Percentiles rank a stretch among this genome's conserved stretches.
Evolutionary conservation across 2,888 invertebrate genomes (phyloP).

Genomic region (Acrocyrtus sp.): DNA sequence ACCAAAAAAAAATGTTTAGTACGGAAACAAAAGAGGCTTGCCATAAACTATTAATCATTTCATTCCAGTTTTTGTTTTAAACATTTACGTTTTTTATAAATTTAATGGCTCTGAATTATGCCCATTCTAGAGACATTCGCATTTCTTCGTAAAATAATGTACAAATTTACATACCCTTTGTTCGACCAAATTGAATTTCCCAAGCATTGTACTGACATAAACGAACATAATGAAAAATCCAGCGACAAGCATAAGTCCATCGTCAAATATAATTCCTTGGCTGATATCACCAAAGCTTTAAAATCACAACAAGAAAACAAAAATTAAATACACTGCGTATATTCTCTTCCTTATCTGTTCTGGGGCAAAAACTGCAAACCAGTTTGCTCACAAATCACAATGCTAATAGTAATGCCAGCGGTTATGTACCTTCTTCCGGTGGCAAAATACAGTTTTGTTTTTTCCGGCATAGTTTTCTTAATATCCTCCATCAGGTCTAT

Average conservation of each 20-base stretch:
- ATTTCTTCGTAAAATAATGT: not conserved
- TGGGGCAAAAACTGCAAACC: too few species aligned
- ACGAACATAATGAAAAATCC: conserved; percentile 79
- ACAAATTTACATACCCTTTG: conserved; percentile 70
- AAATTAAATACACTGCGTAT: not conserved
- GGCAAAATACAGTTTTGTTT: conserved; percentile 70
- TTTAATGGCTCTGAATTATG: too few species aligned
- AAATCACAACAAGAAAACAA: not conserved
- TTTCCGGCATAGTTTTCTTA: conserved; percentile 64
- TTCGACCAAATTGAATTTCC: conserved; percentile 79
- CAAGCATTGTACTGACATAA: conserved; percentile 78
- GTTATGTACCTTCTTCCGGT: conserved; percentile 71
- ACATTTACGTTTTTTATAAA: too few species aligned
- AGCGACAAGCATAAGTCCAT: conserved; percentile 75
- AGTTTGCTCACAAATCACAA: too few species aligned
- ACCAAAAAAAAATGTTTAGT: too few species aligned
- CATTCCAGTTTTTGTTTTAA: too few species aligned
- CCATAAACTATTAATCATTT: too few species aligned
- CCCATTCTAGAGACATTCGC: too few species aligned
- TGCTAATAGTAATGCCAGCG: too few species aligned
- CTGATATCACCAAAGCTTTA: conserved; percentile 79
- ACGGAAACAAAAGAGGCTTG: too few species aligned
- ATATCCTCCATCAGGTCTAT: conserved; percentile 68
- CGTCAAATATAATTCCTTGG: conserved; percentile 76
- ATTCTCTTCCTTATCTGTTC: not conserved